Base-by-base conservation (phyloP, 2,113 vertebrate genomes). In the Hemicordylus capensis region DNA sequence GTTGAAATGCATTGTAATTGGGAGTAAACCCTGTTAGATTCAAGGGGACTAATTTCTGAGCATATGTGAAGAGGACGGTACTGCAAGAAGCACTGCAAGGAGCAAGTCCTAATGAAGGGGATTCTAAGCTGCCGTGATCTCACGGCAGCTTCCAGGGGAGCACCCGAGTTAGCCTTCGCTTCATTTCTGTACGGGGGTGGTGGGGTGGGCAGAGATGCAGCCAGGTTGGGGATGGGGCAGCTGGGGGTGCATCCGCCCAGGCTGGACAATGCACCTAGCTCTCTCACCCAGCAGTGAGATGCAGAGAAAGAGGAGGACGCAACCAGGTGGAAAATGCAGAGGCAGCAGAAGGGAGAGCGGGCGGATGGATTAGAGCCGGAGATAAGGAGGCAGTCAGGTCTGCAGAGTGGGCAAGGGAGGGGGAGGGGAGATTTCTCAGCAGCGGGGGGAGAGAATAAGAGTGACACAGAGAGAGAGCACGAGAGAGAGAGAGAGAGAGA, bases 241-340 rank as follows among this genome's bases (percentile, higher is more conserved):
- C 63, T n/a, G 4, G 26, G 44, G 34, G 11, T 4, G 70, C 39
- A 46, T 28, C 51, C 70, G 39, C 39, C 64, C 20, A 1, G 14
- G 22, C 19, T 51, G 8, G 64, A 10, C 51, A 58, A 44, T 56
- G 66, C 26, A 8, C 67, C 24, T 34, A 42, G 20, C 8, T 85
- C 34, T 26, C 51, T 26, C 54, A 54, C 39, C 64, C 75, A 78
- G 66, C 28, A 44, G 51, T 17, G 39, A 78, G 64, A 59, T 70
- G 64, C 54, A 70, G 75, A 28, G 24, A 64, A 77, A 15, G 75
- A 69, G 64, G 64, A 77, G 64, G 75, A 51, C 59, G 75, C 64
- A 76, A 42, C 64, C 64, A 85, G 75, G 51, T 85, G 76, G 75
- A 70, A 85, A 85, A 85, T 70, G 83, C 83, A 58, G 64, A 85